These are phyloP conservation scores for Vannuccia rotundouncinata DNA, from an alignment of 2,888 invertebrate species.

Conservation along the genomic window DNA sequence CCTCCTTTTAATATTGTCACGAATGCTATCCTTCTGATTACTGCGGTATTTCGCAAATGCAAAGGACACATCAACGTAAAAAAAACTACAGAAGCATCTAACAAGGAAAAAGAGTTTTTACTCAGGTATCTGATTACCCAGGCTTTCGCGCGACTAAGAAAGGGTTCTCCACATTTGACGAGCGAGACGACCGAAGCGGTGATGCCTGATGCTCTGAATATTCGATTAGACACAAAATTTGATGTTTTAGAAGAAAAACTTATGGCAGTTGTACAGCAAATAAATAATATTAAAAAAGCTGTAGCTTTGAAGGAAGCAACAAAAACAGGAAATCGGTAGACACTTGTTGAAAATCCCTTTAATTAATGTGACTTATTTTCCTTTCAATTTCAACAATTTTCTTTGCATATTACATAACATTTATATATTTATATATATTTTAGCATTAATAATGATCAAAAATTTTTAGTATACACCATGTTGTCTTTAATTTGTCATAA, in stretches of 20 bases:
- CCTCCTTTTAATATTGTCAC: slow-evolving; percentile 35
- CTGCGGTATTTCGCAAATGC: not conserved
- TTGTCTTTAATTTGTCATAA: no score
- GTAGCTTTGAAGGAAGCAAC: not conserved
- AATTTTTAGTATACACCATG: no score
- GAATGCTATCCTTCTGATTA: not conserved
- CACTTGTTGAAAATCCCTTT: not conserved
- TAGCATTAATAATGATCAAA: no score
- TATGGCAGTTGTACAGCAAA: not conserved
- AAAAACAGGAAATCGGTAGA: not conserved
- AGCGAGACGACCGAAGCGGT: not conserved
- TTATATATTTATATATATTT: no score
- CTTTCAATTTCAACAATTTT: no score
- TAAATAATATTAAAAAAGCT: not conserved
- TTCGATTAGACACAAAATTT: not conserved
- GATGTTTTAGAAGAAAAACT: not conserved
- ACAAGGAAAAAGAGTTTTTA: no score
- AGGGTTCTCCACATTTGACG: not conserved
- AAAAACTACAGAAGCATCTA: no score
- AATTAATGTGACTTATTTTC: no score
- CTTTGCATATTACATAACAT: no score
- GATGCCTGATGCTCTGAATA: not conserved
- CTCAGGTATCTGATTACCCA: not conserved
- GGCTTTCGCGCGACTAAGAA: not conserved
- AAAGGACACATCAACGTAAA: not conserved